phyloP scores from a whole-genome alignment of 2,113 vertebrate species.

The Perca schrenkii region DNA sequence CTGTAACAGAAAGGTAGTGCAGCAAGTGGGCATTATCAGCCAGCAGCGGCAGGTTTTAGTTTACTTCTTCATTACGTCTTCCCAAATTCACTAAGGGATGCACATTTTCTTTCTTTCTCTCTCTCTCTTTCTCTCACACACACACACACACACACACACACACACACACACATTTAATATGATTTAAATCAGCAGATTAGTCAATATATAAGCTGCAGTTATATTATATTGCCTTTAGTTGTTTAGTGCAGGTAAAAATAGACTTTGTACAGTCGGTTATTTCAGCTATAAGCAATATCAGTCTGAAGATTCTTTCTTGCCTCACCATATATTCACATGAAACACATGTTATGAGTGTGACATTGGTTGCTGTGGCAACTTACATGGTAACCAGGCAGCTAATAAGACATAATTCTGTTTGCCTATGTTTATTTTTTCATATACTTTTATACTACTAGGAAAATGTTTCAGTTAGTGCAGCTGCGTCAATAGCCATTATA shows the following conservation, averaged over 20 bases:
- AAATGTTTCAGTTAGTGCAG: constrained; percentile 11
- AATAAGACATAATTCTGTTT: constrained; percentile 18
- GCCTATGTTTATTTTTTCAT: not conserved
- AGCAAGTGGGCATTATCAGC: not conserved
- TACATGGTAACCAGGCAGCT: constrained; percentile 15
- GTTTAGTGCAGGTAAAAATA: constrained; percentile 16
- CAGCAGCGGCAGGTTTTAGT: not conserved
- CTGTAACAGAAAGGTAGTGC: not conserved
- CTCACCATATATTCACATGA: not conserved
- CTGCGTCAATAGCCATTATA: constrained; percentile 20
- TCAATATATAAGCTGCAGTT: not conserved
- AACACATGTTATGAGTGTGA: constrained; percentile 1
- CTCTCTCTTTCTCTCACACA: not conserved
- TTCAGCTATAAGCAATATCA: not conserved
- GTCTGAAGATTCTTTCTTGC: not conserved
- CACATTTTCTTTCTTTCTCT: not conserved
- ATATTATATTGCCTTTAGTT: not conserved
- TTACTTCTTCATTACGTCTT: not conserved
- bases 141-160: not conserved
- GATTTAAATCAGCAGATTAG: not conserved
- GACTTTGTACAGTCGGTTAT: not conserved
- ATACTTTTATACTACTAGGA: not conserved
- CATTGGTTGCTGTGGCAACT: constrained; percentile 42
- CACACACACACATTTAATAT: not conserved
- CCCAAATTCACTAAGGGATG: not conserved